Evolutionary conservation across 2,888 invertebrate species (phyloP).

Genomic region (Tridacna crocea): DNA sequence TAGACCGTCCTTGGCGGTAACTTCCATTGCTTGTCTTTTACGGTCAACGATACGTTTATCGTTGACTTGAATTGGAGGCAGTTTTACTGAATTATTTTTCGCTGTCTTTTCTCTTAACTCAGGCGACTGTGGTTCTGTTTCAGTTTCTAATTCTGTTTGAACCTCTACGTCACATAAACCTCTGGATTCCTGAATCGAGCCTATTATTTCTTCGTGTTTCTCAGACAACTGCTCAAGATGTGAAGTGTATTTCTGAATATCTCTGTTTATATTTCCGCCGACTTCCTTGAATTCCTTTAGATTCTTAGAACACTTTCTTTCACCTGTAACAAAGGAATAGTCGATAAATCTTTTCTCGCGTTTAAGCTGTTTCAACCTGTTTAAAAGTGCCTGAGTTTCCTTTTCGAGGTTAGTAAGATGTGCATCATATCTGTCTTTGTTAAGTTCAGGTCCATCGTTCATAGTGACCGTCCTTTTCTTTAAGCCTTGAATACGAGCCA

Average conservation of each 20-base stretch:
- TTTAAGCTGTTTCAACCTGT: slow-evolving; percentile 51
- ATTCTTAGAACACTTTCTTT: slow-evolving; percentile 46
- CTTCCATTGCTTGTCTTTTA: background rate
- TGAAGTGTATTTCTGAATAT: slow-evolving; percentile 43
- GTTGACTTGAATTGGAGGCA: background rate
- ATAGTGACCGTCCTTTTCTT: slow-evolving; percentile 31
- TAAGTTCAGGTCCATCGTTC: slow-evolving; percentile 28
- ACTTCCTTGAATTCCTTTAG: slow-evolving; percentile 45
- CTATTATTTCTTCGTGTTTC: slow-evolving; percentile 11
- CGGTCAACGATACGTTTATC: background rate
- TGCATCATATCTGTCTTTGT: slow-evolving; percentile 49
- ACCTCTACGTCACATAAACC: slow-evolving; percentile 3
- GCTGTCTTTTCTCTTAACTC: background rate
- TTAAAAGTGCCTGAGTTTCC: slow-evolving; percentile 50
- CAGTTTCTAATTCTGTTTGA: slow-evolving; percentile 1
- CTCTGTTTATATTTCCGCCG: slow-evolving; percentile 52
- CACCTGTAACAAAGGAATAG: slow-evolving; percentile 43
- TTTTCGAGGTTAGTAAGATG: slow-evolving; percentile 52
- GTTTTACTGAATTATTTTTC: background rate
- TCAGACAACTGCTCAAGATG: slow-evolving; percentile 5
- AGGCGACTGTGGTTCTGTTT: background rate
- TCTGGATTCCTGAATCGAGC: slow-evolving; percentile 2
- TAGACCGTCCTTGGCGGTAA: background rate
- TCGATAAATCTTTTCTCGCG: slow-evolving; percentile 55
- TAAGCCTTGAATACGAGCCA: slow-evolving; percentile 35